Evolutionary conservation across 2,113 vertebrate genomes (phyloP).

Genomic region (Thryonomys swinderianus): DNA sequence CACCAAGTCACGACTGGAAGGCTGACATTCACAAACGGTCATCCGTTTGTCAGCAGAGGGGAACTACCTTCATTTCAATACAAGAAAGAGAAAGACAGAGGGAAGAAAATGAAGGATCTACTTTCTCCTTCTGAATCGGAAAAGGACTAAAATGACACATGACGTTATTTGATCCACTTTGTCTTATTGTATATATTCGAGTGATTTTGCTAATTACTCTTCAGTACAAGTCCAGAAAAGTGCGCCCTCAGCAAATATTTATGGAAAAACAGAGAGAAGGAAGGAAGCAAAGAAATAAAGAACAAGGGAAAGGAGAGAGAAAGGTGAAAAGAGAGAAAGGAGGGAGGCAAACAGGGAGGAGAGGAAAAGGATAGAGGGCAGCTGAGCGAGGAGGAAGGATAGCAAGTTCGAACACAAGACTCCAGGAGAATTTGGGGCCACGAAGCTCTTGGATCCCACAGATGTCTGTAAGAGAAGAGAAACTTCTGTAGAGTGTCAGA

Average conservation of each 20-base stretch:
- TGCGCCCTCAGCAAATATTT: background rate
- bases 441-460: background rate
- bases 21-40: background rate
- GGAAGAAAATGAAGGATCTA: background rate
- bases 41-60: background rate
- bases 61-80: background rate
- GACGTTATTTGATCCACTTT: background rate
- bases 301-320: accelerated
- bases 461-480: background rate
- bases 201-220: background rate
- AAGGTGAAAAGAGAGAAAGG: background rate
- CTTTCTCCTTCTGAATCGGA: background rate
- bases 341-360: background rate
- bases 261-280: background rate
- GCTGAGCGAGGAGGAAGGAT: no score
- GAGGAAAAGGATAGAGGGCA: no score
- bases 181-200: background rate
- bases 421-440: background rate
- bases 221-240: background rate
- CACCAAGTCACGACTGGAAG: background rate
- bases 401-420: background rate
- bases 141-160: background rate
- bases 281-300: no score
- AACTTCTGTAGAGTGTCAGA: background rate
- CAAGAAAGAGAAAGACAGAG: background rate